phyloP scores from a whole-genome alignment of 2,888 invertebrate genomes.

The Lycia hirtaria region DNA sequence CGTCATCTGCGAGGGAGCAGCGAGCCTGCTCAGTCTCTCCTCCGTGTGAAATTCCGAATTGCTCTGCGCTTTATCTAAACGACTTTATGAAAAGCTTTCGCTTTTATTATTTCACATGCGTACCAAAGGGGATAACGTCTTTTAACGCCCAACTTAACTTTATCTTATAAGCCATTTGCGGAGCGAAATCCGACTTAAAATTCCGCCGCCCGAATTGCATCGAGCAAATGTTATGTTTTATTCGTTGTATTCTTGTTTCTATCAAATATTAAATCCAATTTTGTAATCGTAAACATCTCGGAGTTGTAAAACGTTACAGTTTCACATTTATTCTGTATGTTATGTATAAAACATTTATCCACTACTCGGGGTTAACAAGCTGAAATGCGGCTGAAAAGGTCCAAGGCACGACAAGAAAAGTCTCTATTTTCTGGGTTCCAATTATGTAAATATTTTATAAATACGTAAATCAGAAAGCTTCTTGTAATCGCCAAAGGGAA shows the following conservation, averaged over 20 bases:
- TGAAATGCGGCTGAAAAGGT: not conserved
- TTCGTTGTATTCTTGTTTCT: slow-evolving; percentile 31
- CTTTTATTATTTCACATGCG: slow-evolving; percentile 46
- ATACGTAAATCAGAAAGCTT: slow-evolving; percentile 12
- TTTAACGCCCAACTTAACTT: slow-evolving; percentile 43
- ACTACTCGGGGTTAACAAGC: slow-evolving; percentile 3
- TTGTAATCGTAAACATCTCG: slow-evolving; percentile 31
- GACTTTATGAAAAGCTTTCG: slow-evolving; percentile 43
- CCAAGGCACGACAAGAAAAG: not conserved
- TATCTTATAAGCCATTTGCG: slow-evolving; percentile 45
- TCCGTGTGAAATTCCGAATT: slow-evolving; percentile 37
- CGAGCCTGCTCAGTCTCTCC: slow-evolving; percentile 11
- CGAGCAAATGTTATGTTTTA: slow-evolving; percentile 33
- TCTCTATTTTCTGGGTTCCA: slow-evolving; percentile 2
- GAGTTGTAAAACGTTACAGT: slow-evolving; percentile 20
- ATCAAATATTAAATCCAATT: slow-evolving; percentile 35
- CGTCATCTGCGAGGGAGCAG: slow-evolving; percentile 21
- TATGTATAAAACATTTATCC: slow-evolving; percentile 5
- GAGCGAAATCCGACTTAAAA: slow-evolving; percentile 40
- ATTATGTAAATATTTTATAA: slow-evolving; percentile 7
- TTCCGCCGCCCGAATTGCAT: slow-evolving; percentile 37
- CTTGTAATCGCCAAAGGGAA: not conserved
- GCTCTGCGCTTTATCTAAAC: slow-evolving; percentile 43
- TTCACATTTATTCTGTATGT: slow-evolving; percentile 17
- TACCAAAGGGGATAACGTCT: slow-evolving; percentile 42